Evolutionary conservation across 92 coral and sea anemone species (phyloP).

Genomic region (Galaxea fascicularis): DNA sequence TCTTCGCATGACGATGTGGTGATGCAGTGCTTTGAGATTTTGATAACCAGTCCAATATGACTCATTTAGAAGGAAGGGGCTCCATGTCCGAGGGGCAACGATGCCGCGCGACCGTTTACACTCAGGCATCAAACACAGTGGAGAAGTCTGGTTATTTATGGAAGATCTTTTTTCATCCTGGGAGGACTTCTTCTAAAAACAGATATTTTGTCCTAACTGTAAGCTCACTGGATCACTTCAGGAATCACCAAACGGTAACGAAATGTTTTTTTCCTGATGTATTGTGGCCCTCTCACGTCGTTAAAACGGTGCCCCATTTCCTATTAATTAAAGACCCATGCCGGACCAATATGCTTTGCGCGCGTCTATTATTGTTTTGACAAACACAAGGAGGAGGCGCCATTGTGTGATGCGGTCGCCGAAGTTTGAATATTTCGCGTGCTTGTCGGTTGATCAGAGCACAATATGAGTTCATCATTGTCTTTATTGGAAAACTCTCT

Average conservation of each 20-base stretch:
- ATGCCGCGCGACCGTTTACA: background rate
- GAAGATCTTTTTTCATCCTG: constrained; percentile 67
- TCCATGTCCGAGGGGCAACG: background rate
- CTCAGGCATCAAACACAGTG: constrained; percentile 43
- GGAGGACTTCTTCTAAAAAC: constrained; percentile 63
- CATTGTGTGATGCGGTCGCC: too few relatives aligned
- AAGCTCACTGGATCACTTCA: constrained; percentile 81
- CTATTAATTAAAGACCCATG: too few relatives aligned
- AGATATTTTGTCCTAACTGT: constrained; percentile 80
- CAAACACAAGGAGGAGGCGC: too few relatives aligned
- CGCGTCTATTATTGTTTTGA: too few relatives aligned
- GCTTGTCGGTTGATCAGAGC: too few relatives aligned
- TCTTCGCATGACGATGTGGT: background rate
- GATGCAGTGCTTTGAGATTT: too few relatives aligned
- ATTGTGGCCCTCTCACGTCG: too few relatives aligned
- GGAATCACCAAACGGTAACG: constrained; percentile 75
- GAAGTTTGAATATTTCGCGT: too few relatives aligned
- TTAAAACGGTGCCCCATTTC: too few relatives aligned
- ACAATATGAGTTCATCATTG: too few relatives aligned
- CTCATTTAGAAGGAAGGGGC: constrained; percentile 14
- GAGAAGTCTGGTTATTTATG: constrained; percentile 81
- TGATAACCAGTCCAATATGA: background rate
- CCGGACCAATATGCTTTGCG: too few relatives aligned
- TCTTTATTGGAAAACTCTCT: too few relatives aligned
- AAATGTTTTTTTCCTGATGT: background rate